These are phyloP conservation scores for Aphis gossypii DNA, from an alignment of 1,140 invertebrate species.

Conservation along the genomic window DNA sequence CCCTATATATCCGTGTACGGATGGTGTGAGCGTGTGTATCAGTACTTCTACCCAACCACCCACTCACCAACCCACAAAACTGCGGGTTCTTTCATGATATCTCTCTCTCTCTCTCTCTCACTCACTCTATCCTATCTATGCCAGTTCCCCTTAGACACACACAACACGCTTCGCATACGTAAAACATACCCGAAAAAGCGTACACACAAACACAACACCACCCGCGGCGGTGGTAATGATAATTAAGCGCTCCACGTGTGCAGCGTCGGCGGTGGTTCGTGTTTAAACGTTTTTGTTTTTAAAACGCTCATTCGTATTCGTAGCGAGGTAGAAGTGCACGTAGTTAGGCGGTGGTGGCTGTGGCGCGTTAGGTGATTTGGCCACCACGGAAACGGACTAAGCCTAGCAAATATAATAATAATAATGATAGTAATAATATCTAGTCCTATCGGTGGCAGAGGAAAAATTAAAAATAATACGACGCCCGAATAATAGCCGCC, in stretches of 20 bases:
- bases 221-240: conserved; percentile 19
- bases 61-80: neutral
- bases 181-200: conserved; percentile 37
- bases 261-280: neutral
- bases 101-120: neutral
- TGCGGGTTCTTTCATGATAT: neutral
- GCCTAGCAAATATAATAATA: neutral
- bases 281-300: conserved; percentile 51
- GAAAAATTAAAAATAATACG: conserved; percentile 30
- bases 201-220: neutral
- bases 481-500: neutral
- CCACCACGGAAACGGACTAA: neutral
- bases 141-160: conserved; percentile 9
- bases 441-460: neutral
- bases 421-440: conserved; percentile 22
- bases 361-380: neutral
- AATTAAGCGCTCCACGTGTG: conserved; percentile 37
- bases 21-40: neutral
- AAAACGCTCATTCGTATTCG: conserved; percentile 55
- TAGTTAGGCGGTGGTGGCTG: neutral
- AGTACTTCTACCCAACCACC: neutral
- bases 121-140: neutral
- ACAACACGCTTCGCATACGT: conserved; percentile 46
- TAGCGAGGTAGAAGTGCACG: conserved; percentile 4
- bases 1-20: neutral